These are phyloP conservation scores for Pristionchus mayeri DNA, from an alignment of 2,888 invertebrate species.

Conservation along the genomic window DNA sequence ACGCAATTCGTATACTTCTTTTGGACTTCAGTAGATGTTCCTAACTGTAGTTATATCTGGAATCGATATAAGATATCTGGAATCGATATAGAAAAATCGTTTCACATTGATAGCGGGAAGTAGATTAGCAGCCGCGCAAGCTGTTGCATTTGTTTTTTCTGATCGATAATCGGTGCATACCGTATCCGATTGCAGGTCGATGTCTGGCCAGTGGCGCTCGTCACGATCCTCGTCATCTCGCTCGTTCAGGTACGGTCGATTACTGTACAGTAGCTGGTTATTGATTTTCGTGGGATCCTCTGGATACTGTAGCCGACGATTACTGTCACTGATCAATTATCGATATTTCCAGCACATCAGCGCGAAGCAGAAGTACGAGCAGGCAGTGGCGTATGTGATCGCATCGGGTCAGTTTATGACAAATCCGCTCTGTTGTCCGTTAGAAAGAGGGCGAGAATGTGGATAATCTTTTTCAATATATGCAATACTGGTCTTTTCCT, in stretches of 20 bases:
- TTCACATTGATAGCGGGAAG: too few species aligned
- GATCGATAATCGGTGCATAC: background rate
- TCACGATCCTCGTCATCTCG: constrained; percentile 88
- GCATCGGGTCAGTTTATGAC: constrained; percentile 72
- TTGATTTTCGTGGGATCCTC: too few species aligned
- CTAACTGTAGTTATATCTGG: background rate
- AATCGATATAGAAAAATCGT: too few species aligned
- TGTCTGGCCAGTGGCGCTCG: constrained; percentile 88
- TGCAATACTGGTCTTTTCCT: too few species aligned
- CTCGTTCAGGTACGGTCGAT: constrained; percentile 83
- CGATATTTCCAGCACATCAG: constrained; percentile 78
- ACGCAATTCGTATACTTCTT: background rate
- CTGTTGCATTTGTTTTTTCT: too few species aligned
- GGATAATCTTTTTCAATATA: too few species aligned
- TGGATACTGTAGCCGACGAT: background rate
- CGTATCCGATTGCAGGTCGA: constrained; percentile 80
- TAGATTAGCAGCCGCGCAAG: too few species aligned
- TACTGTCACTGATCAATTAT: background rate
- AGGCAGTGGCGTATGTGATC: constrained; percentile 85
- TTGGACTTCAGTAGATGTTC: background rate
- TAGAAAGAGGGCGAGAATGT: too few species aligned
- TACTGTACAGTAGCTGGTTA: background rate
- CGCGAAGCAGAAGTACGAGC: constrained; percentile 82
- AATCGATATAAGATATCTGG: too few species aligned
- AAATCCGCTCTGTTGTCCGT: too few species aligned